Base-by-base conservation (phyloP, 2,888 invertebrate genomes). In the Apomyelois bistriatella region DNA sequence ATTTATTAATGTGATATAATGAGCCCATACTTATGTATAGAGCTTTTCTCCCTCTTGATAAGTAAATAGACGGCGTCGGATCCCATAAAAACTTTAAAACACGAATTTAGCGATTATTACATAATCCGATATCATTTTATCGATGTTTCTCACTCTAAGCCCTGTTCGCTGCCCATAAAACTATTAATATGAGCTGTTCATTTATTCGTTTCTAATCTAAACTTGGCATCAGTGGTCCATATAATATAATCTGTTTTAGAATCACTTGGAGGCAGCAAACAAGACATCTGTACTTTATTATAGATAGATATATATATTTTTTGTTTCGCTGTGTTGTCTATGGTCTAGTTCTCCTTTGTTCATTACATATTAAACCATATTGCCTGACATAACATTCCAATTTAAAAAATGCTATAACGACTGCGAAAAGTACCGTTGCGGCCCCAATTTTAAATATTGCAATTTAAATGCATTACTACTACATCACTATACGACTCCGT, bases 191-290 rank as follows among this genome's bases (percentile, higher is more conserved):
- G 59, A 62, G 58, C 53, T 55, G 68, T 68, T 64, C 64, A 66
- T 60, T 62, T n/a, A n/a, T 62, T 61, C 61, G 70, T 68, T 69
- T 68, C 64, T 62, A 65, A 62, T 68, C 76, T 80, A 84, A 79
- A 75, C 79, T 85, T 85, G 83, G 86, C 82, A 82, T 74, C 65
- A 68, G 68, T 85, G 79, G 85, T 85, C 85, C 75, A 70, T 77
- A 72, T 64, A 74, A 64, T 73, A 69, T 66, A 66, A 65, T 66
- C 58, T 69, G 66, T 63, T 61, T 61, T 64, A 66, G 42, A 42
- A 48, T 17, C 22, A 46, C 50, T 51, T 46, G 30, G 46, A 48
- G 56, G 58, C 64, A 61, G 65, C 58, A 59, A 59, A 60, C 61
- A 59, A 53, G 58, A 54, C 56, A 32, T 42, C 54, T 55, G 54